These are phyloP conservation scores for Rhadina sibilatrix DNA, from an alignment of 2,113 vertebrate species.

Conservation along the genomic window DNA sequence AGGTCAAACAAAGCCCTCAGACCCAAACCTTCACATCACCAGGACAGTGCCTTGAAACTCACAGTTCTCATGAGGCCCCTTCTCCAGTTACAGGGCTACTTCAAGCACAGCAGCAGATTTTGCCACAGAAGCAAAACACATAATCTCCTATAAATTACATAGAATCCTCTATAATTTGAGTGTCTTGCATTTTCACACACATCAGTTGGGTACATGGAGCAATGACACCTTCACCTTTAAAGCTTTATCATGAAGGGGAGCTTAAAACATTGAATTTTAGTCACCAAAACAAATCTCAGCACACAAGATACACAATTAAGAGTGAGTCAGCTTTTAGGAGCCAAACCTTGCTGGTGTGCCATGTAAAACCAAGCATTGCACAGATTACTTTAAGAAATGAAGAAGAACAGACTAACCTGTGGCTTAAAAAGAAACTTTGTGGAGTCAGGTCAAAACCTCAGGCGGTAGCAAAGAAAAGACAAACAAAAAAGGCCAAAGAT, in stretches of 20 bases:
- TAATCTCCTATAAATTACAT: background rate
- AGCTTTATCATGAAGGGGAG: background rate
- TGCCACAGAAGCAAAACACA: background rate
- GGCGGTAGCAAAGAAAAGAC: constrained; percentile 57
- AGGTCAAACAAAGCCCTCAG: background rate
- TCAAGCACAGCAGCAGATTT: background rate
- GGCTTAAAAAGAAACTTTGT: constrained; percentile 72
- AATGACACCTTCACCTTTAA: background rate
- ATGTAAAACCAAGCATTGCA: constrained; percentile 21
- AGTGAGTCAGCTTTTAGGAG: constrained; percentile 24
- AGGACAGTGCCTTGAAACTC: background rate
- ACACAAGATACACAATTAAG: constrained; percentile 11
- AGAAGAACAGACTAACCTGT: constrained; percentile 67
- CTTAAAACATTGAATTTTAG: background rate
- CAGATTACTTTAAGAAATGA: constrained; percentile 44
- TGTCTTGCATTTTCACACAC: background rate
- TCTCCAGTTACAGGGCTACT: background rate
- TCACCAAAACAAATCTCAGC: constrained; percentile 18
- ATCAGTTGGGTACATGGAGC: background rate
- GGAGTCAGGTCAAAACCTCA: constrained; percentile 68
- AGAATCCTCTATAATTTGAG: background rate
- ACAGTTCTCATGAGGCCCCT: background rate
- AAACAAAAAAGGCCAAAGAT: constrained; percentile 62
- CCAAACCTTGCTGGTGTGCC: background rate
- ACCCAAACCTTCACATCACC: background rate